These are phyloP conservation scores for Drosophila ezoana DNA, from an alignment of 2,888 invertebrate species.

Conservation along the genomic window DNA sequence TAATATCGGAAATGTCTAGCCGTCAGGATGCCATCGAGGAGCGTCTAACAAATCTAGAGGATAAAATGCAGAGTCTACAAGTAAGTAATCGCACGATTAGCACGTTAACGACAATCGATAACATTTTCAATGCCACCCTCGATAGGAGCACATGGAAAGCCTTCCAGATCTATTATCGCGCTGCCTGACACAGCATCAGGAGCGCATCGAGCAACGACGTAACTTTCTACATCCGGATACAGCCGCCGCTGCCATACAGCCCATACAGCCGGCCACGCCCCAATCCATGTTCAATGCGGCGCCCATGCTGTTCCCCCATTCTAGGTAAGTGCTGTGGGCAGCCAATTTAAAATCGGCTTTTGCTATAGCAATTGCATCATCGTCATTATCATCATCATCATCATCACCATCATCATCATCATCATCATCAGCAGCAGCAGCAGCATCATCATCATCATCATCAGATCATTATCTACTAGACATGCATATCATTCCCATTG, in stretches of 20 bases:
- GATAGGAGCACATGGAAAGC: conserved; percentile 91
- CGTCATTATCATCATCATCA: conserved; percentile 2
- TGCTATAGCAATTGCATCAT: conserved; percentile 16
- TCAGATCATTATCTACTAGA: neutral
- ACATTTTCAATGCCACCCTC: neutral
- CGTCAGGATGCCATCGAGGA: conserved; percentile 97
- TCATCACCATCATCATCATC: conserved; percentile 10
- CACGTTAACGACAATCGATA: neutral
- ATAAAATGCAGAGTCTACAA: conserved; percentile 94
- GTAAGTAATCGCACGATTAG: conserved; percentile 83
- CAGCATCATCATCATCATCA: conserved; percentile 9
- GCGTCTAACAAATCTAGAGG: conserved; percentile 96
- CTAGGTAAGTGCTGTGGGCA: conserved; percentile 85
- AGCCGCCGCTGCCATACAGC: conserved; percentile 87
- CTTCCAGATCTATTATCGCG: conserved; percentile 93
- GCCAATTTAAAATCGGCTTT: conserved; percentile 5
- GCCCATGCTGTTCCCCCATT: conserved; percentile 87
- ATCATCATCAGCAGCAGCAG: neutral
- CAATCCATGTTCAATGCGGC: conserved; percentile 86
- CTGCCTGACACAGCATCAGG: conserved; percentile 91
- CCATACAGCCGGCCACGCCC: conserved; percentile 85
- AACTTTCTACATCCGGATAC: conserved; percentile 96
- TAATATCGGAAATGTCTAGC: conserved; percentile 98
- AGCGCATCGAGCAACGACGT: conserved; percentile 92
- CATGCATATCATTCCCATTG: conserved; percentile 26